Evolutionary conservation across 2,888 invertebrate genomes (phyloP).

Genomic region (Hoplodrina ambigua): DNA sequence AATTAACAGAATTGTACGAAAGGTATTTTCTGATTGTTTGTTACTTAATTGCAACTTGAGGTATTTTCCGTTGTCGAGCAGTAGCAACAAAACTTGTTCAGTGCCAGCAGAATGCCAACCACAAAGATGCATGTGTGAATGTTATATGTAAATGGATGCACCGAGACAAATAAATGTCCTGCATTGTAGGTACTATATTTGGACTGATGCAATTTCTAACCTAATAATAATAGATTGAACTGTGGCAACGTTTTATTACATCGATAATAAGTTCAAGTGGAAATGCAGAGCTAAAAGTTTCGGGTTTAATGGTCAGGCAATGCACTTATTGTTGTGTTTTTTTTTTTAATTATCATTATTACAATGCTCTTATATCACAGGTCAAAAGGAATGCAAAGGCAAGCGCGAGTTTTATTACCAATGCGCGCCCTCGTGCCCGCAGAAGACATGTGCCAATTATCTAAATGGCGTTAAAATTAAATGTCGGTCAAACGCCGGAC

Average conservation of each 20-base stretch:
- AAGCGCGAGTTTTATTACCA: constrained; percentile 29
- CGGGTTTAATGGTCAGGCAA: too few relatives aligned
- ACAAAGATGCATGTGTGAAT: constrained; percentile 22
- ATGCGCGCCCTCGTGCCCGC: constrained; percentile 44
- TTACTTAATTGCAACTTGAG: constrained; percentile 55
- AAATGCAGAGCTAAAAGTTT: too few relatives aligned
- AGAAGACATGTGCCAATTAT: constrained; percentile 44
- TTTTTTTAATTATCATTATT: neutral
- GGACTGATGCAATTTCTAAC: constrained; percentile 8
- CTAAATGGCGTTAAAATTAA: constrained; percentile 13
- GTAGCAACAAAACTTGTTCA: constrained; percentile 44
- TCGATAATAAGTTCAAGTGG: neutral
- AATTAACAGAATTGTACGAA: constrained; percentile 23
- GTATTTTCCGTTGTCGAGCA: constrained; percentile 45
- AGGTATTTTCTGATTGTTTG: constrained; percentile 49
- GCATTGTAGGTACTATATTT: neutral
- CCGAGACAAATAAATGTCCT: constrained; percentile 12
- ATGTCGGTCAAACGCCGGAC: neutral
- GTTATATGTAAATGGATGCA: constrained; percentile 31
- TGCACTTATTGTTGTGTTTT: neutral
- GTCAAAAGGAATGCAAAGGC: constrained; percentile 33
- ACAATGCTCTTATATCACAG: constrained; percentile 14
- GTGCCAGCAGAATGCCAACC: constrained; percentile 33
- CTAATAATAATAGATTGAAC: neutral
- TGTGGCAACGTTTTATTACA: neutral